Evolutionary conservation across 2,113 vertebrate genomes (phyloP), one percentile per base, ranked within the genome.

Genomic region (Aramus guarauna): DNA sequence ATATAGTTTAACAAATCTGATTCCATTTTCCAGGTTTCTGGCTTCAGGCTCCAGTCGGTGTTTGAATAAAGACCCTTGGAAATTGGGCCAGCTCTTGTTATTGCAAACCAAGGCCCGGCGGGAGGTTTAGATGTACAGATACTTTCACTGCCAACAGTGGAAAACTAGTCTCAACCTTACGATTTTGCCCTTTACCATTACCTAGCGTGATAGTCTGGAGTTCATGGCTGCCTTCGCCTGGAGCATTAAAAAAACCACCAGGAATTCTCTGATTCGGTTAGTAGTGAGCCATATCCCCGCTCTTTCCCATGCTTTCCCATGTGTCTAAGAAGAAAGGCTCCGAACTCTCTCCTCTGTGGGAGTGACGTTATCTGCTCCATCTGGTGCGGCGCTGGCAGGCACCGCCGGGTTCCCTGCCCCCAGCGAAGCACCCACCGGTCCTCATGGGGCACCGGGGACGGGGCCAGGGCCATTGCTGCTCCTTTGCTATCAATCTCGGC

Each of bases 361-460:
- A 93, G 68, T 62, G 50, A 91, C 52, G 20, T 76, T 93, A 94
- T 94, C 94, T 83, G 27, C 67, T 88, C 14, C 39, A 85, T 94
- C 82, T 64, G 24, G 48, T 4, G 34, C 4, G 0, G 48, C 1
- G 0, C 11, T 89, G 86, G 63, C 66, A 85, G 58, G 63, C 53
- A 83, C 4, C 1, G 6, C 86, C 0, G 0, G 3, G 19, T 67
- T 90, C 64, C 73, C 62, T 24, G 48, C 53, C 5, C 32, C 4
- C 4, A 93, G 69, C 81, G 81, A 29, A 87, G 92, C 81, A 47
- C 32, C 60, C 17, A 5, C 56, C 8, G 3, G 21, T 75, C 78
- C 56, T 85, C 71, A 41, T 22, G 8, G 52, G 74, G 37, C 85
- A 90, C 29, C 56, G 34, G 47, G 32, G 52, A n/a, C 23, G 37